Evolutionary conservation across 2,797 vertebrate species (phyloP).

Genomic region (Amniataba percoides): DNA sequence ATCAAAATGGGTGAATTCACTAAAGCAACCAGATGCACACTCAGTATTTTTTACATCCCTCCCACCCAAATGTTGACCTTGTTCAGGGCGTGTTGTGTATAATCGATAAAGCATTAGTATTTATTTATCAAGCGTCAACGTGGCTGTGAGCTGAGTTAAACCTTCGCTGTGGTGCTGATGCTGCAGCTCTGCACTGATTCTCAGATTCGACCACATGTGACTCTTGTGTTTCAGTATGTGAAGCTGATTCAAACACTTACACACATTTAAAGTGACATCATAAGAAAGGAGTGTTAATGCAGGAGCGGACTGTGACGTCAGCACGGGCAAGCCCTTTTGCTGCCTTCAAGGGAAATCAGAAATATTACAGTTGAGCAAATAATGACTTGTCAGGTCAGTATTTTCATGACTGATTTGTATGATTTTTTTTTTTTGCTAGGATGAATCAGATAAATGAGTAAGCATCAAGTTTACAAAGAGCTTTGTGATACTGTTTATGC

Average conservation of each 20-base stretch:
- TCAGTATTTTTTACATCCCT: background rate
- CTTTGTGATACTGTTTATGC: background rate
- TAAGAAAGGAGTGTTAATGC: background rate
- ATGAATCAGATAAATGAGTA: background rate
- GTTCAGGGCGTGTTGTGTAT: background rate
- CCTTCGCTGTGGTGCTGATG: too few relatives aligned
- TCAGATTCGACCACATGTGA: background rate
- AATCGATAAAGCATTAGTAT: background rate
- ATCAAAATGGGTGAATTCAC: too few relatives aligned
- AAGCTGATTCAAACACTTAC: constrained; percentile 33
- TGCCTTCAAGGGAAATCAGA: constrained; percentile 5
- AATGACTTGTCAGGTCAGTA: background rate
- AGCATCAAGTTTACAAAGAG: background rate
- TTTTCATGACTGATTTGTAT: background rate
- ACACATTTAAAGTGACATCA: constrained; percentile 32
- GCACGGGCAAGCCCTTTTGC: background rate
- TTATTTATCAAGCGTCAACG: background rate
- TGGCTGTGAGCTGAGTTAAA: background rate
- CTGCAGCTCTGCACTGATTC: background rate
- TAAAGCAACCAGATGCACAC: too few relatives aligned
- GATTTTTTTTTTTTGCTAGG: background rate
- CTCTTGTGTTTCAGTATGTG: constrained; percentile 6
- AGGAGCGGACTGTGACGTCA: constrained; percentile 38
- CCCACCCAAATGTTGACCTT: background rate
- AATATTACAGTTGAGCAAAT: background rate